phyloP scores from a whole-genome alignment of 2,888 invertebrate genomes.

The Brachyptera putata region DNA sequence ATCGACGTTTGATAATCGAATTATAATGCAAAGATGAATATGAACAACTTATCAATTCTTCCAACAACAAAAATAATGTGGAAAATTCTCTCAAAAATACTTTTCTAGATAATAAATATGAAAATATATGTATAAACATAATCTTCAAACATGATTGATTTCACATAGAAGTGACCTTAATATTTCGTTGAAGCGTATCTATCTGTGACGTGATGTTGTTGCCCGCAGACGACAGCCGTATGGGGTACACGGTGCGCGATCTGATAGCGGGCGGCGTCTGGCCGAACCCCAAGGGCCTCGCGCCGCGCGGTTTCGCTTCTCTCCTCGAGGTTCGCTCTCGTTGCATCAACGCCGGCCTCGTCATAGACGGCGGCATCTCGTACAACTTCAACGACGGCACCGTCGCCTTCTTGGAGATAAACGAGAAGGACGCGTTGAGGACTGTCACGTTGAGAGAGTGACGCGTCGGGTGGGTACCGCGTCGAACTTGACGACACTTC shows the following conservation, averaged over 20 bases:
- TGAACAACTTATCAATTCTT: no score
- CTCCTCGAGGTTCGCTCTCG: conserved; percentile 77
- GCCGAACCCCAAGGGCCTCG: conserved; percentile 71
- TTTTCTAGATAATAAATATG: no score
- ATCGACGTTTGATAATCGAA: no score
- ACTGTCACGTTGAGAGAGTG: conserved; percentile 54
- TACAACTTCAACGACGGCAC: conserved; percentile 94
- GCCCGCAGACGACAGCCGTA: conserved; percentile 62
- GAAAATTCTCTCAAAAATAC: no score
- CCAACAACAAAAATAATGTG: no score
- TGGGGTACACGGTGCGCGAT: conserved; percentile 92
- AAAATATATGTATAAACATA: no score
- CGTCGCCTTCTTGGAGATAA: conserved; percentile 74
- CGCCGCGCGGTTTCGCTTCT: conserved; percentile 70
- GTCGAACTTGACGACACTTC: no score
- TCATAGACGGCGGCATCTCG: conserved; percentile 92
- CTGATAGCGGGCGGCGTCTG: conserved; percentile 84
- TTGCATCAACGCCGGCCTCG: conserved; percentile 87
- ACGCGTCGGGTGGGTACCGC: background rate
- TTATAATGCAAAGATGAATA: no score
- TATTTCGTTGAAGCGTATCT: no score
- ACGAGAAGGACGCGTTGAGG: conserved; percentile 81
- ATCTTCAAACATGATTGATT: no score
- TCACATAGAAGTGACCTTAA: no score
- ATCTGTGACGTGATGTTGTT: background rate